These are phyloP conservation scores for Eumerus sabulonum DNA, from an alignment of 2,888 invertebrate species.

Conservation along the genomic window DNA sequence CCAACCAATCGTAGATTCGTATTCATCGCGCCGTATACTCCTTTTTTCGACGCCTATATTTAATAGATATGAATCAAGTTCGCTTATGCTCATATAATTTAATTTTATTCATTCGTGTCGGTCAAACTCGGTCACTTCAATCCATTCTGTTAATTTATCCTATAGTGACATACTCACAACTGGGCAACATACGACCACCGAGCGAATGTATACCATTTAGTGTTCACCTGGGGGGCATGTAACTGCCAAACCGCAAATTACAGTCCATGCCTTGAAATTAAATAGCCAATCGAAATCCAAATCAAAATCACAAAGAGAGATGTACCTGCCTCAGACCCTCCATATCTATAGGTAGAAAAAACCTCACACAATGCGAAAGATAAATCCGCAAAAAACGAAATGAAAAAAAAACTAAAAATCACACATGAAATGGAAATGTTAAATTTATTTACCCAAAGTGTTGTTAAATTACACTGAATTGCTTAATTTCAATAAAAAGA, in stretches of 20 bases:
- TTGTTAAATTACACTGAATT: slow-evolving; percentile 78
- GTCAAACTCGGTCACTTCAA: slow-evolving; percentile 50
- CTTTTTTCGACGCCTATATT: slow-evolving; percentile 19
- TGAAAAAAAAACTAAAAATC: slow-evolving; percentile 30
- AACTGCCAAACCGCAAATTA: slow-evolving; percentile 54
- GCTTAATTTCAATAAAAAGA: slow-evolving; percentile 76
- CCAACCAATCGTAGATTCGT: slow-evolving; percentile 9
- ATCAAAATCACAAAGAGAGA: slow-evolving; percentile 13
- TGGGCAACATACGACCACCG: too few relatives aligned
- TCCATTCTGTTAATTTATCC: slow-evolving; percentile 60
- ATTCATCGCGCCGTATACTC: slow-evolving; percentile 2
- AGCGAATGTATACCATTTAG: too few relatives aligned
- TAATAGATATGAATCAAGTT: slow-evolving; percentile 38
- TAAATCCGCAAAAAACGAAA: slow-evolving; percentile 22
- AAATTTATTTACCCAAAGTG: slow-evolving; percentile 78
- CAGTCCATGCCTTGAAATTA: slow-evolving; percentile 30
- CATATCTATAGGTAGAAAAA: slow-evolving; percentile 9
- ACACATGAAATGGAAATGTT: slow-evolving; percentile 71
- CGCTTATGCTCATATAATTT: slow-evolving; percentile 43
- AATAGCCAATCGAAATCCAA: slow-evolving; percentile 53
- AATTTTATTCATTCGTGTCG: slow-evolving; percentile 38
- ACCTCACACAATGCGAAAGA: slow-evolving; percentile 4
- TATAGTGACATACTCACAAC: slow-evolving; percentile 51
- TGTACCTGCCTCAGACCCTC: too few relatives aligned
- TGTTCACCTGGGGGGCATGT: slow-evolving; percentile 39